Conservation (phyloP, 2,797 vertebrate species). For the Aplochiton taeniatus region DNA sequence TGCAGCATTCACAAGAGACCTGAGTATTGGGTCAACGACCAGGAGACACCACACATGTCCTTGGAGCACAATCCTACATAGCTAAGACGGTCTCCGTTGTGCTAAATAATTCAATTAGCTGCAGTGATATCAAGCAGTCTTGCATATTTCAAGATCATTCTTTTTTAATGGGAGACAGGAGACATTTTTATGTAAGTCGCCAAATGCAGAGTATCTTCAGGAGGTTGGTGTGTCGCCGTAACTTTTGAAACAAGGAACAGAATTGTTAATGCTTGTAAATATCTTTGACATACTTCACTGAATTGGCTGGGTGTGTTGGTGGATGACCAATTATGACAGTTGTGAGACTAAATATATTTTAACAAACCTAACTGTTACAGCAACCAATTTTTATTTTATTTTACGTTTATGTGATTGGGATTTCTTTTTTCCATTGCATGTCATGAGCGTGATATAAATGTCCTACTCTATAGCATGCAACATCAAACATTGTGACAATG, state of each 20-base stretch:
- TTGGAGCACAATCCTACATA: conserved; percentile 67
- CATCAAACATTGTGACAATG: not conserved
- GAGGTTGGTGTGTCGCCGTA: conserved; percentile 46
- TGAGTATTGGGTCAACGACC: conserved; percentile 73
- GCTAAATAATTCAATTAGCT: conserved; percentile 73
- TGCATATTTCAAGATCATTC: conserved; percentile 73
- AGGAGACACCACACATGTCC: conserved; percentile 63
- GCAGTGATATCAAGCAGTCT: conserved; percentile 67
- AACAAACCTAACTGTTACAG: too few species aligned
- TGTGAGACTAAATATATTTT: too few species aligned
- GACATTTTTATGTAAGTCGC: conserved; percentile 48
- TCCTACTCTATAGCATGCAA: not conserved
- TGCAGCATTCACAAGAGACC: conserved; percentile 60
- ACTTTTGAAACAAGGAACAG: conserved; percentile 42
- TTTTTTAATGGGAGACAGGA: conserved; percentile 62
- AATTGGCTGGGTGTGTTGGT: not conserved
- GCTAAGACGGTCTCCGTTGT: conserved; percentile 56
- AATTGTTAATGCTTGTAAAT: conserved; percentile 50
- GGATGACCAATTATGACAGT: conserved; percentile 38
- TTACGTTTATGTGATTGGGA: too few species aligned
- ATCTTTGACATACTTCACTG: not conserved
- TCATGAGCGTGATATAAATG: too few species aligned
- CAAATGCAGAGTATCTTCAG: conserved; percentile 50
- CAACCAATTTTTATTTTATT: too few species aligned
- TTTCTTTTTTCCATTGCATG: too few species aligned